phyloP scores from a whole-genome alignment of 2,113 vertebrate genomes.

The Brachyhypopomus gauderio region DNA sequence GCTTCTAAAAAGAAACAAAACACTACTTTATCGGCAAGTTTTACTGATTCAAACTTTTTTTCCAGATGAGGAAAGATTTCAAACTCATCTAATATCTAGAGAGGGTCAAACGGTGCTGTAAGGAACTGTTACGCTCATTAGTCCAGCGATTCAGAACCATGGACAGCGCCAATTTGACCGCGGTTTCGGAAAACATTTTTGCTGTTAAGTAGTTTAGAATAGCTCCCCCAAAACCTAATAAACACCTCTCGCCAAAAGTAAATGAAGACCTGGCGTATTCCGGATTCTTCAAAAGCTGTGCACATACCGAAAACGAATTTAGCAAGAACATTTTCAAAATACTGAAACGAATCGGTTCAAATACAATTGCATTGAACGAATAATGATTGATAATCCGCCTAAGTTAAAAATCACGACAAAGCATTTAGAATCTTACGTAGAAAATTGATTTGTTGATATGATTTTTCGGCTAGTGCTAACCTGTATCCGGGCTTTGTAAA shows the following conservation, averaged over 20 bases:
- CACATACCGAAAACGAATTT: neutral
- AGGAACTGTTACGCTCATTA: neutral
- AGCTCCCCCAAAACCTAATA: neutral
- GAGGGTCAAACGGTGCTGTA: neutral
- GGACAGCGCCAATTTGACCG: slow-evolving; percentile 49
- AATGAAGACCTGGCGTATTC: neutral
- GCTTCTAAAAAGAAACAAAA: neutral
- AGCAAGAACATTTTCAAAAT: neutral
- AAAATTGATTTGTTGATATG: no score
- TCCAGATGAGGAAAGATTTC: neutral
- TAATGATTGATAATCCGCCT: neutral
- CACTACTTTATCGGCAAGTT: neutral
- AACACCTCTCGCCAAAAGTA: neutral
- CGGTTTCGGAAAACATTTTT: neutral
- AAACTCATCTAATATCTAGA: neutral
- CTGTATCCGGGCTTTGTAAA: no score
- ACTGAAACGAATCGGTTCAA: neutral
- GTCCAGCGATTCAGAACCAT: slow-evolving; percentile 50
- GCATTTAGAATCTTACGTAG: no score
- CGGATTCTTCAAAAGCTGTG: neutral
- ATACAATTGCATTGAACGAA: neutral
- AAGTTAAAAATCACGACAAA: no score
- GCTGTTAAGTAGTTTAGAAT: neutral
- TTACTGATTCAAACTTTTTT: neutral
- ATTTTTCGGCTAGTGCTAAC: no score